Base-by-base conservation (phyloP, 1,140 invertebrate species). In the Copidosoma floridanum region DNA sequence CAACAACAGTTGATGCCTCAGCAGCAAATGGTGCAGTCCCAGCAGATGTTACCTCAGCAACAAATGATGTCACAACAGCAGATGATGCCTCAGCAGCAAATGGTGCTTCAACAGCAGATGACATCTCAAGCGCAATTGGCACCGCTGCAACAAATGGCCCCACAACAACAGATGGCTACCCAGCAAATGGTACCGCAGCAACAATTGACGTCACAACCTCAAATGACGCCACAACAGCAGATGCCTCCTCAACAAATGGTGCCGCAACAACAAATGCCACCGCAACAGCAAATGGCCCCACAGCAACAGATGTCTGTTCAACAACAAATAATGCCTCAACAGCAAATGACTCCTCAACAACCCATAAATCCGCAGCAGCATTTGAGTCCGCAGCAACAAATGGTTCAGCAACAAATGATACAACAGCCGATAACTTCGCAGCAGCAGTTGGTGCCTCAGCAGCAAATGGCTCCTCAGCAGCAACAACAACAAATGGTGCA, bases 71-170 rank as follows among this genome's bases (percentile, higher is more conserved):
- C 70, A 32, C 74, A 75, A 50, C 70, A 71, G 32, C 63, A 81
- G 43, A 63, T 76, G n/a, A 72, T 69, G 7, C 61, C 68, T 8
- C 66, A 63, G 26, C 72, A 69, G 14, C 71, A 71, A 50, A 58
- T 71, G 21, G 68, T 68, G 51, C 61, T 46, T 46, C 71, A 63
- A 29, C 62, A 74, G 52, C 71, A 74, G 58, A 73, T 76, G 38
- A 65, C 7, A 16, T 2, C 72, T 18, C 77, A 73, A 16, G 73
- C 78, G 8, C 76, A 80, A 23, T 67, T 75, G 51, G 66, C 71
- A 53, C 59, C 64, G 16, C 67, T 65, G 44, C 64, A 66, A 44
- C 27, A 57, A 51, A 53, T 68, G 12, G 10, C 46, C n/a, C 26
- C 60, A 4, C 74, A 74, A 16, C 76, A 74, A 38, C 66, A 60